phyloP scores from a whole-genome alignment of 2,888 invertebrate species.

The Hanleya hanleyi region DNA sequence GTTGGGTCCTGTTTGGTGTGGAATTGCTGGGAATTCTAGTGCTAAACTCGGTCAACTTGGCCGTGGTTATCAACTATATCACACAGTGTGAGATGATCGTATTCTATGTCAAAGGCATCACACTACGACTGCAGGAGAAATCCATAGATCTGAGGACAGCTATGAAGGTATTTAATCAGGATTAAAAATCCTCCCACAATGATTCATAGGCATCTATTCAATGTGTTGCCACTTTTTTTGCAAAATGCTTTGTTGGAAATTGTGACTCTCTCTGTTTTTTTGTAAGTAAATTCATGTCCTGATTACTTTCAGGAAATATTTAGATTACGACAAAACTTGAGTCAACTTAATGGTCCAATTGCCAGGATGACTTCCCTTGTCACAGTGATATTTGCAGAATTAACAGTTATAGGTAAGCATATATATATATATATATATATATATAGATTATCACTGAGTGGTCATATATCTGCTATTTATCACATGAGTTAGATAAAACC shows the following conservation, averaged over 20 bases:
- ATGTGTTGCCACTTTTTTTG: background rate
- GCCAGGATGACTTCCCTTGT: conserved; percentile 71
- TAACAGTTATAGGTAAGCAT: conserved; percentile 65
- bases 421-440: background rate
- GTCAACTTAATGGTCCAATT: conserved; percentile 67
- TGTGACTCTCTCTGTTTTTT: background rate
- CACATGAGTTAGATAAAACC: no score
- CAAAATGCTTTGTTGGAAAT: background rate
- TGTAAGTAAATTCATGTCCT: no score
- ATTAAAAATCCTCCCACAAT: no score
- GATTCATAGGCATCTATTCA: background rate
- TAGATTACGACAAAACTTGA: conserved; percentile 61
- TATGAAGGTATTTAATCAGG: conserved; percentile 72
- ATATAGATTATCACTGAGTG: no score
- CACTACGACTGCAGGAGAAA: conserved; percentile 68
- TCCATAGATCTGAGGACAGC: conserved; percentile 65
- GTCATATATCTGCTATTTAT: no score
- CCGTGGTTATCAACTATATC: conserved; percentile 71
- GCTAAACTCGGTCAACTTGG: conserved; percentile 69
- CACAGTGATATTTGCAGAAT: conserved; percentile 66
- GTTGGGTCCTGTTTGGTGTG: conserved; percentile 58
- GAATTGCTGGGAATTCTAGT: conserved; percentile 63
- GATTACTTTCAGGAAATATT: conserved; percentile 70
- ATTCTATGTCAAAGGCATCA: conserved; percentile 68
- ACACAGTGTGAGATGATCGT: conserved; percentile 72